Evolutionary conservation across 2,113 vertebrate species (phyloP).

Genomic region (Malurus cyaneus): DNA sequence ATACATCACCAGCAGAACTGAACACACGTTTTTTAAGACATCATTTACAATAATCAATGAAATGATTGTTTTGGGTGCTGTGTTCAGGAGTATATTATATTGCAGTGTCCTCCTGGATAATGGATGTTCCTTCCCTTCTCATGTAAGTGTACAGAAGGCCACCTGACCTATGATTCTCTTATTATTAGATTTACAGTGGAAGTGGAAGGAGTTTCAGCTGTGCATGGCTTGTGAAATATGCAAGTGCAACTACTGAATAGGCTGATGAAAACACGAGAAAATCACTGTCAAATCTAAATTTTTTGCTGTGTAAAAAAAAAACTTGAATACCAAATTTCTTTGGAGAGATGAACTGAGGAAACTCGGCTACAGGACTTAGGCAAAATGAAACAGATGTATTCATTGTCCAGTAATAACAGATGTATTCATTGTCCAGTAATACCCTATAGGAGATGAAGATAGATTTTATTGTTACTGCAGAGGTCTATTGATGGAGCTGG

Average conservation of each 20-base stretch:
- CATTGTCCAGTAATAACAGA: neutral
- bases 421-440: neutral
- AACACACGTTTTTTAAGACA: neutral
- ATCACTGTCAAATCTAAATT: neutral
- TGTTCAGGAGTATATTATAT: neutral
- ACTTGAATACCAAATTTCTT: neutral
- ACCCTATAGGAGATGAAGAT: neutral
- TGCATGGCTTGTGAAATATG: neutral
- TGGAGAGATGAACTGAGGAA: neutral
- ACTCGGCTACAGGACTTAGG: neutral
- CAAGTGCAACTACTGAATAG: neutral
- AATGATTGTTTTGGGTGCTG: neutral
- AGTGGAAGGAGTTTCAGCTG: neutral
- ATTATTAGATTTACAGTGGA: neutral
- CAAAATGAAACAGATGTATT: neutral
- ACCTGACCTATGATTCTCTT: neutral
- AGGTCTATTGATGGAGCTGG: accelerated
- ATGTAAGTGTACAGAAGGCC: neutral
- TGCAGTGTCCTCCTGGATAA: neutral
- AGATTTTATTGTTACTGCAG: neutral
- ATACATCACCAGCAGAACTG: neutral
- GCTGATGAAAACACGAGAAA: neutral
- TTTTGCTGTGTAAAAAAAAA: neutral
- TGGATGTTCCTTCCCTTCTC: neutral
- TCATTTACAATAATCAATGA: neutral